Evolutionary conservation across 2,113 vertebrate species (phyloP), one percentile per base, ranked within the genome.

Genomic region (Myrmecobius fasciatus): DNA sequence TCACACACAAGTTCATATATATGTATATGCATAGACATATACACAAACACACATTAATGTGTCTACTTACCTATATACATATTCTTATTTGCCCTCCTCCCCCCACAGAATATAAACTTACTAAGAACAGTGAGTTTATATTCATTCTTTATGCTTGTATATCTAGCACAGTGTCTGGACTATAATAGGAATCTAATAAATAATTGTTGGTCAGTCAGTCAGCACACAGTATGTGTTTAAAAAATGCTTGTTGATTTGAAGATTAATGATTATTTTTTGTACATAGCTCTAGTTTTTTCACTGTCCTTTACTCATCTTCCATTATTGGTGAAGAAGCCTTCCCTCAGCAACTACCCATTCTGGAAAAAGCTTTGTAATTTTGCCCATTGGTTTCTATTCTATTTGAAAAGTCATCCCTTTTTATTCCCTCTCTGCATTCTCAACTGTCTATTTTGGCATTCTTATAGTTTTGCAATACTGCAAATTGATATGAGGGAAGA

Each of bases 401-500:
- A 97, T 97, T 96, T 96, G 92, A 96, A 94, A 96, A 97, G 97
- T 97, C 97, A 97, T 96, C 97, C 96, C 56, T 97, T 97, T 93
- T 94, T 97, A 91, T 83, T 89, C 90, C 93, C 96, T 93, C 48
- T 97, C 91, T 95, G 91, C 89, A 88, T 93, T 96, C 90, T 95
- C 52, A 54, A 67, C 93, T 92, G 96, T 97, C 96, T 95, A 48
- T 92, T 47, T 92, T 95, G 97, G 96, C 92, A 91, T 96, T 93
- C 93, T 96, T 93, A 91, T 93, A 46, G 95, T 47, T 95, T 93
- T 14, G 12, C 89, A 91, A 92, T 52, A 96, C 67, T 46, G 3
- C 56, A 95, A 17, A 94, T n/a, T 97, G 93, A 93, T 95, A 83
- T 94, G 83, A 93, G 94, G 95, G 91, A 95, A 94, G 20, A 67